Percentiles rank a stretch among this genome's conserved stretches.
Conservation (phyloP, 2,888 invertebrate genomes). For the Prosopocoilus inquinatus region DNA sequence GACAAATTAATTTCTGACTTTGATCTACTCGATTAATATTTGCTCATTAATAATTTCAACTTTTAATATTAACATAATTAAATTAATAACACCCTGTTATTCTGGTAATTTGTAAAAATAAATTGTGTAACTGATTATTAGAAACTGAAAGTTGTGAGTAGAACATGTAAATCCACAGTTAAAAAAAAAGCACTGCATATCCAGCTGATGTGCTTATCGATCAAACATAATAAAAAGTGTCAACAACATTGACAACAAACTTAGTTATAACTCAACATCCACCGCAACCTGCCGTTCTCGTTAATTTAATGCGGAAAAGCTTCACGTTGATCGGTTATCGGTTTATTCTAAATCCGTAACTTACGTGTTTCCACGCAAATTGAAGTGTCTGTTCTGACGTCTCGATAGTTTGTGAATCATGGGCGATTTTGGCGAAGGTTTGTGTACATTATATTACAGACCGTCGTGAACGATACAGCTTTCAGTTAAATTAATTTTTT, state of each 20-base stretch:
- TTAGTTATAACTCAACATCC: neutral
- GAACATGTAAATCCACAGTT: no score
- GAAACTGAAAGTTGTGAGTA: no score
- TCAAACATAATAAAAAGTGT: constrained; percentile 42
- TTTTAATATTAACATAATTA: no score
- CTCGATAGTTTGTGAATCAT: constrained; percentile 31
- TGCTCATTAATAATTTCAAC: no score
- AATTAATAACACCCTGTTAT: no score
- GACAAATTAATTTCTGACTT: no score
- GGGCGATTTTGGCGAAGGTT: constrained; percentile 49
- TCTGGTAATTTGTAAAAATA: no score
- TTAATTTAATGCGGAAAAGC: constrained; percentile 16
- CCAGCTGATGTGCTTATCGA: constrained; percentile 31
- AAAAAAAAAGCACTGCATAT: neutral
- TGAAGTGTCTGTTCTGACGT: constrained; percentile 35
- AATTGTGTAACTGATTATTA: no score
- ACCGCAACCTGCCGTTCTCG: neutral
- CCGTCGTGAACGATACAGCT: no score
- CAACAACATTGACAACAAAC: constrained; percentile 38
- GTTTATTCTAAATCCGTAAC: constrained; percentile 28
- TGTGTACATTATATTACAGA: constrained; percentile 11
- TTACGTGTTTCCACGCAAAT: constrained; percentile 34
- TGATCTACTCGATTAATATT: no score
- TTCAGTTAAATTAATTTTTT: constrained; percentile 12
- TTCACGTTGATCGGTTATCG: constrained; percentile 1